Conservation (phyloP, 2,113 vertebrate species). For the Oxyruncus cristatus region DNA sequence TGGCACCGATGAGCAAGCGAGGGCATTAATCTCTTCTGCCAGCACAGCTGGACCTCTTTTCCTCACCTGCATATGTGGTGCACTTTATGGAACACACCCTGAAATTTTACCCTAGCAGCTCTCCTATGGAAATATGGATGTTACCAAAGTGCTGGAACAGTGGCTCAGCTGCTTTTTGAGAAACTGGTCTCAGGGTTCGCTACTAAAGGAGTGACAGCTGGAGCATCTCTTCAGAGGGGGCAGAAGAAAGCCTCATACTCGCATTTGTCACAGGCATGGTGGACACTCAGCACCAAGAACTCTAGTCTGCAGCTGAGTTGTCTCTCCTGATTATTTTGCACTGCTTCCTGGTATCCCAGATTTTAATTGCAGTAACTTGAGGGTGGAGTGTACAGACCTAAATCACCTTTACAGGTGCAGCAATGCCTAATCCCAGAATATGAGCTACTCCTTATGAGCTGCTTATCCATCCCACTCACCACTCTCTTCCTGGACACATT, state of each 20-base stretch:
- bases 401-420: neutral
- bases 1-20: neutral
- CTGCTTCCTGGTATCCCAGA: neutral
- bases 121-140: neutral
- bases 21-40: neutral
- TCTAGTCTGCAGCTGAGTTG: neutral
- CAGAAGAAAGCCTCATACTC: neutral
- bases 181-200: neutral
- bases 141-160: neutral
- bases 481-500: neutral
- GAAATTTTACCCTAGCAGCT: neutral
- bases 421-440: neutral
- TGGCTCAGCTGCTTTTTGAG: neutral
- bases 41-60: conserved; percentile 37
- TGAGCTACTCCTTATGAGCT: neutral
- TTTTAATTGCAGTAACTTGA: neutral
- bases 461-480: neutral
- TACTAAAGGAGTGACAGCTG: neutral
- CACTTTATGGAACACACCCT: neutral
- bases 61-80: neutral
- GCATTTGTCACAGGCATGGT: neutral
- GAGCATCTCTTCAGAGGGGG: neutral
- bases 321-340: neutral
- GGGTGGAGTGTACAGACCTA: neutral
- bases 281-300: neutral